Conservation (phyloP, 1,140 invertebrate species). For the Linepithema humile region DNA sequence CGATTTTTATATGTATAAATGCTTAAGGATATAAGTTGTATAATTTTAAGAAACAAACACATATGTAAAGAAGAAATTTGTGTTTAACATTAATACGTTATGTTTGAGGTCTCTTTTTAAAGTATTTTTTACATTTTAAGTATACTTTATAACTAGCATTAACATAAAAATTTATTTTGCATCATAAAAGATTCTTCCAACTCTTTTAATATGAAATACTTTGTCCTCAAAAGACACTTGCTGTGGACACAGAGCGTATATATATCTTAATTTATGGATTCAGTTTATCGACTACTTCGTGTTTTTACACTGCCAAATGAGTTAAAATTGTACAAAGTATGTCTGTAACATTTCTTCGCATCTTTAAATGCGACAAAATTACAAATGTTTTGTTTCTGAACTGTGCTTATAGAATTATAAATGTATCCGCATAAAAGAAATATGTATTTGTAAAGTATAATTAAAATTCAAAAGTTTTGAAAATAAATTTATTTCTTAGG, state of each 20-base stretch:
- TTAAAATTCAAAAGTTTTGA: not conserved
- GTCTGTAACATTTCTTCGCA: not conserved
- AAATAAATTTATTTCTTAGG: not conserved
- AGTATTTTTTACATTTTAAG: too few relatives aligned
- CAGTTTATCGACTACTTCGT: too few relatives aligned
- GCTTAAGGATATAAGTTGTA: too few relatives aligned
- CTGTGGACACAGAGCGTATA: too few relatives aligned
- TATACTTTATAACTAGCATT: not conserved
- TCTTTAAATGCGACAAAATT: not conserved
- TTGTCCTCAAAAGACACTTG: too few relatives aligned
- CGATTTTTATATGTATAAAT: not conserved
- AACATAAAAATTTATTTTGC: not conserved
- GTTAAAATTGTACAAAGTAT: not conserved
- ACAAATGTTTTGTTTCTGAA: not conserved
- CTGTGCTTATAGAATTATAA: not conserved
- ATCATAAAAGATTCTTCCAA: not conserved
- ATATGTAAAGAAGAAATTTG: too few relatives aligned
- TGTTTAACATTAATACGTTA: too few relatives aligned
- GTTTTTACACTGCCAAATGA: too few relatives aligned
- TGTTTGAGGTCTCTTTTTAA: too few relatives aligned
- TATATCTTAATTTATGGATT: too few relatives aligned
- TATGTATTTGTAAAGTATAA: slow-evolving; percentile 4
- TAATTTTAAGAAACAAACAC: too few relatives aligned
- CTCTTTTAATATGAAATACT: too few relatives aligned
- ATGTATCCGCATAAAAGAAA: not conserved